phyloP scores from a whole-genome alignment of 2,113 vertebrate genomes.

The Calidris pygmaea region DNA sequence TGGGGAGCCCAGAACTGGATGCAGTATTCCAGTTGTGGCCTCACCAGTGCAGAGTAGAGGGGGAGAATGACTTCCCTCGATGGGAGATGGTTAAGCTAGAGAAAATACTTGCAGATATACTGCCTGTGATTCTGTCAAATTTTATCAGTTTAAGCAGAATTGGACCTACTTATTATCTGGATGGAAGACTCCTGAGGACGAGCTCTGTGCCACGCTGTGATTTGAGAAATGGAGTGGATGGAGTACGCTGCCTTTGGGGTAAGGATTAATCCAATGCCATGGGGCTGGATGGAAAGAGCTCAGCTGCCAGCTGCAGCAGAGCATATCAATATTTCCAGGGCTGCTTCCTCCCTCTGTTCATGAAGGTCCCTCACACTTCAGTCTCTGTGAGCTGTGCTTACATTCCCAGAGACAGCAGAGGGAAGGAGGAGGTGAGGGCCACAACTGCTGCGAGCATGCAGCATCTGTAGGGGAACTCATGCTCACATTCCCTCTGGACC shows the following conservation, averaged over 20 bases:
- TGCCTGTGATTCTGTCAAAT: not conserved
- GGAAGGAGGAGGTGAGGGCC: not conserved
- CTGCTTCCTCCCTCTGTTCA: not conserved
- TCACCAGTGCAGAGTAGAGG: no score
- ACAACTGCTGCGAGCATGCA: not conserved
- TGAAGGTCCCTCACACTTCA: not conserved
- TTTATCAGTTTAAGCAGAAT: not conserved
- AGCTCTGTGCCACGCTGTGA: not conserved
- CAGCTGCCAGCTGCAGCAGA: not conserved
- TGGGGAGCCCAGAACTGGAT: no score
- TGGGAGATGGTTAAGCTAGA: not conserved
- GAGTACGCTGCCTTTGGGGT: not conserved
- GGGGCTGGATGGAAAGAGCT: not conserved
- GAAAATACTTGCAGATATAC: not conserved
- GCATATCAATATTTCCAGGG: not conserved
- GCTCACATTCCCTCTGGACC: not conserved
- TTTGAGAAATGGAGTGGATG: not conserved
- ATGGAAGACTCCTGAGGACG: not conserved
- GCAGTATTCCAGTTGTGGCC: no score
- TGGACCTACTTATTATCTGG: not conserved
- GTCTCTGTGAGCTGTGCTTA: not conserved
- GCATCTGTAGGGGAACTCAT: rapidly evolving
- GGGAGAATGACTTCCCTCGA: no score
- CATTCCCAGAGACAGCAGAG: not conserved
- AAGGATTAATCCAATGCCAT: not conserved